Evolutionary conservation across 2,113 vertebrate species (phyloP).

Genomic region (Lipotes vexillifer): DNA sequence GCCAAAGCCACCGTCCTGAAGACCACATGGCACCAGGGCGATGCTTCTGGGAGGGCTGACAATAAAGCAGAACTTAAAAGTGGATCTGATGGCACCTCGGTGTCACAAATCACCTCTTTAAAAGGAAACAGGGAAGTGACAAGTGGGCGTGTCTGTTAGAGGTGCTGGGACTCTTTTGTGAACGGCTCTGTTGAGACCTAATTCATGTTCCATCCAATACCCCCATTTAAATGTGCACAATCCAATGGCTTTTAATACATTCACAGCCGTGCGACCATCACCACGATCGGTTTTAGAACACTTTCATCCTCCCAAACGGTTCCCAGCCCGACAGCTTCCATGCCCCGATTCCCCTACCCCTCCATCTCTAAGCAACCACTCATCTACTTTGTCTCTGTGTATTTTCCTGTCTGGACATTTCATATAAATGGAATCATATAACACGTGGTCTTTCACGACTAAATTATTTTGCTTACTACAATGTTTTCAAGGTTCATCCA

Average conservation of each 20-base stretch:
- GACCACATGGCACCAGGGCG: not conserved
- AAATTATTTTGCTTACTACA: accelerated
- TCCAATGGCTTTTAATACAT: accelerated
- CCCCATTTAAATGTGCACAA: accelerated
- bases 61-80: accelerated
- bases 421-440: accelerated
- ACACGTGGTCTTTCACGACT: accelerated
- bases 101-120: too few species aligned
- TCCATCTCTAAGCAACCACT: too few species aligned
- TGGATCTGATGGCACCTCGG: accelerated
- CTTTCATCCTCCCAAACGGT: accelerated
- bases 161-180: not conserved
- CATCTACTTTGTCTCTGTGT: not conserved
- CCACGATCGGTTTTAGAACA: not conserved
- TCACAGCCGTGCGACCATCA: accelerated
- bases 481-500: not conserved
- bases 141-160: accelerated
- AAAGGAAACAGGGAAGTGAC: accelerated
- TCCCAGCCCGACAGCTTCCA: accelerated
- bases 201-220: not conserved
- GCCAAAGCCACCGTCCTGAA: accelerated
- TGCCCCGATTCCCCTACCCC: not conserved
- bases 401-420: too few species aligned
- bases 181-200: not conserved
- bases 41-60: not conserved